phyloP scores from a whole-genome alignment of 2,888 invertebrate species.

The Plutella xylostella region DNA sequence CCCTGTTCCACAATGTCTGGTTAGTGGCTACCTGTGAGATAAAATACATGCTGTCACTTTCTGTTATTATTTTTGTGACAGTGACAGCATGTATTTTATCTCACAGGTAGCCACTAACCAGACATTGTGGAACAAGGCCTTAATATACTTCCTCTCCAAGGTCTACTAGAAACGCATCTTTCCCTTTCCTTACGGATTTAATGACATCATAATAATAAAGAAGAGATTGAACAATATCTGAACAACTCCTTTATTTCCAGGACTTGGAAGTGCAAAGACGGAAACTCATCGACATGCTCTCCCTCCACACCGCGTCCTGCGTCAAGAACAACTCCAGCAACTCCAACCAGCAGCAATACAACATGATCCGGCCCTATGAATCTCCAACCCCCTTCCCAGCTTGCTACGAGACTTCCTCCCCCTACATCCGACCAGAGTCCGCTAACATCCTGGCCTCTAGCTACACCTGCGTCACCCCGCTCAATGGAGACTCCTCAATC shows the following conservation, averaged over 20 bases:
- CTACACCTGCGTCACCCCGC: constrained; percentile 52
- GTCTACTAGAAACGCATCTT: neutral
- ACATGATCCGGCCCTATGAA: constrained; percentile 55
- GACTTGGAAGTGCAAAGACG: constrained; percentile 83
- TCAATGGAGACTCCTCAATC: constrained; percentile 49
- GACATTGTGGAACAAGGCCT: too few relatives aligned
- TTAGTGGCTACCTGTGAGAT: too few relatives aligned
- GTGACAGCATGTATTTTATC: too few relatives aligned
- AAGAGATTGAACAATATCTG: neutral
- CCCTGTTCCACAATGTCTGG: too few relatives aligned
- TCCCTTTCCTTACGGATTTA: too few relatives aligned
- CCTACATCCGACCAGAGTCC: constrained; percentile 63
- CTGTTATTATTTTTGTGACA: too few relatives aligned
- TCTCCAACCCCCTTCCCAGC: constrained; percentile 56
- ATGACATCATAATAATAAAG: neutral
- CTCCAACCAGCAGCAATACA: constrained; percentile 53
- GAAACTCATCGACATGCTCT: constrained; percentile 83
- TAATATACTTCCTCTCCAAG: too few relatives aligned
- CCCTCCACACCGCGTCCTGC: constrained; percentile 79
- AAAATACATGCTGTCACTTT: too few relatives aligned
- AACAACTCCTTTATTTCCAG: constrained; percentile 58
- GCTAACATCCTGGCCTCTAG: constrained; percentile 58
- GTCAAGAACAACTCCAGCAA: constrained; percentile 61
- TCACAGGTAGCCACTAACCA: too few relatives aligned
- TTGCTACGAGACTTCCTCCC: constrained; percentile 54